Evolutionary conservation across 2,888 invertebrate genomes (phyloP).

Genomic region (Drosophila rubida): DNA sequence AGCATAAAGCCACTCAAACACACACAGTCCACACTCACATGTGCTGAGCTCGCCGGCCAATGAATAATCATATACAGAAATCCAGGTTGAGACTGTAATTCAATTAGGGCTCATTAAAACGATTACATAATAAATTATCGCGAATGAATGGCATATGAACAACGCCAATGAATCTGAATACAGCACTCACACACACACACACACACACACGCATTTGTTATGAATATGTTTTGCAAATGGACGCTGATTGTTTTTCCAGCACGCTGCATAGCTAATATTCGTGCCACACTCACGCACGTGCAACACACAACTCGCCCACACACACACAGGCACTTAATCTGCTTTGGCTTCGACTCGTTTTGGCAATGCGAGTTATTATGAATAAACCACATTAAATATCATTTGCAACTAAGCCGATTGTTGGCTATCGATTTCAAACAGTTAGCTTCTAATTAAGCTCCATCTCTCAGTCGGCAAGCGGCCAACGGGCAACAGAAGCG

Average conservation of each 20-base stretch:
- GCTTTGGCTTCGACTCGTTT: slow-evolving; percentile 26
- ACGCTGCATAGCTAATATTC: slow-evolving; percentile 19
- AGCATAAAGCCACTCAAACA: too few species aligned
- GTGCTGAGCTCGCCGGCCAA: not conserved
- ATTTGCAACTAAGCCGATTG: slow-evolving; percentile 50
- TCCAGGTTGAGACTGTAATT: slow-evolving; percentile 56
- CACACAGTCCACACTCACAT: too few species aligned
- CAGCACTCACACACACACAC: not conserved
- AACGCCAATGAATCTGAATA: slow-evolving; percentile 13
- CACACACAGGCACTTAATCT: slow-evolving; percentile 25
- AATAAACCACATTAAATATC: slow-evolving; percentile 44
- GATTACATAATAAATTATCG: slow-evolving; percentile 75
- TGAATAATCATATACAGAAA: slow-evolving; percentile 24
- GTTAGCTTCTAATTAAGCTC: slow-evolving; percentile 36
- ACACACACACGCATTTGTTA: not conserved
- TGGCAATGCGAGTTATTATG: slow-evolving; percentile 25
- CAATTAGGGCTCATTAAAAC: slow-evolving; percentile 75
- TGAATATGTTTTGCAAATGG: slow-evolving; percentile 23
- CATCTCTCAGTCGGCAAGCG: not conserved
- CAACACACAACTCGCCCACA: slow-evolving; percentile 1
- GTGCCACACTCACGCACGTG: not conserved
- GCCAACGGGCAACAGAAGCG: not conserved
- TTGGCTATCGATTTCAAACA: not conserved
- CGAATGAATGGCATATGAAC: slow-evolving; percentile 38
- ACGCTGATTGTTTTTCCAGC: slow-evolving; percentile 40